Conservation (phyloP, 2,797 vertebrate species). For the Myiotriccus ornatus region DNA sequence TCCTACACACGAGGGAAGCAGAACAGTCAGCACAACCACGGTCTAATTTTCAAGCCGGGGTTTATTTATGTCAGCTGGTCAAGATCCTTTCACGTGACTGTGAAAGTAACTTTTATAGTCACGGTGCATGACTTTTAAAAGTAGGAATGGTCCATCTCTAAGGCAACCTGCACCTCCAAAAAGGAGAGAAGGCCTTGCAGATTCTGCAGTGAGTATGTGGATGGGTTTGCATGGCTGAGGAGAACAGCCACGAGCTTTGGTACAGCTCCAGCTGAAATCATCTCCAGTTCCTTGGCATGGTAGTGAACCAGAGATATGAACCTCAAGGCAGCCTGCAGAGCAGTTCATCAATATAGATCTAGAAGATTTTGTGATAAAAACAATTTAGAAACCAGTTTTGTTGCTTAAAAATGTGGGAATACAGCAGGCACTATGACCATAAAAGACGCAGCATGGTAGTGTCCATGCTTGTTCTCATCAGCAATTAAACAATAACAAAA, state of each 20-base stretch:
- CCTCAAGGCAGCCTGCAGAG: background rate
- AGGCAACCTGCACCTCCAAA: background rate
- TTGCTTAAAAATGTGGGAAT: background rate
- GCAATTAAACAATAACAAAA: background rate
- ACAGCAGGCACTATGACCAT: background rate
- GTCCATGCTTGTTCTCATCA: background rate
- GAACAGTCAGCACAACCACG: background rate
- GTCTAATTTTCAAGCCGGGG: background rate
- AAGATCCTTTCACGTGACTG: background rate
- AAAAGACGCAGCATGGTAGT: background rate
- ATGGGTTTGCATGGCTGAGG: background rate
- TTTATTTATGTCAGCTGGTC: background rate
- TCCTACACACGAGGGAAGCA: background rate
- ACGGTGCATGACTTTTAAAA: background rate
- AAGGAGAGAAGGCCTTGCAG: background rate
- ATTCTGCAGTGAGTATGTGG: background rate
- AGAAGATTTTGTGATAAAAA: background rate
- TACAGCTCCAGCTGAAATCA: background rate
- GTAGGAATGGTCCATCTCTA: background rate
- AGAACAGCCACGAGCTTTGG: background rate
- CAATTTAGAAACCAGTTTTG: background rate
- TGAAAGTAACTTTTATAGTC: background rate
- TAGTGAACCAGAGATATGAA: background rate
- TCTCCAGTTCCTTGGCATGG: background rate
- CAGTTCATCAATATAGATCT: background rate